These are phyloP conservation scores for Brachionus paranguensis DNA, from an alignment of 1,140 invertebrate species.

Conservation along the genomic window DNA sequence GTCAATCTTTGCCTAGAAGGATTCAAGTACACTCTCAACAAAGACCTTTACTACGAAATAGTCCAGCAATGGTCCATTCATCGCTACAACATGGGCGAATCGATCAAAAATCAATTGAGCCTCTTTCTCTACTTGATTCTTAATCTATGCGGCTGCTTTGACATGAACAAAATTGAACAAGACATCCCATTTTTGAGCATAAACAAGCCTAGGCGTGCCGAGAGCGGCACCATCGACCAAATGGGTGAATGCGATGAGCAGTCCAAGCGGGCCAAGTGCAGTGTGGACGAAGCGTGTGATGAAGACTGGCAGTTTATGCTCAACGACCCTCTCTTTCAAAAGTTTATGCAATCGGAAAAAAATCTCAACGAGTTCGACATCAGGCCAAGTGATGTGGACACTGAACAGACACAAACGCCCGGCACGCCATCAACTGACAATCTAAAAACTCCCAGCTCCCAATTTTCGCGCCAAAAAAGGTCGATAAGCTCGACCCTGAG, in stretches of 20 bases:
- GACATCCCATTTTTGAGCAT: slow-evolving; percentile 14
- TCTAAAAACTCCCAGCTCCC: not conserved
- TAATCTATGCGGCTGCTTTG: slow-evolving; percentile 33
- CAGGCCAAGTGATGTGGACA: not conserved
- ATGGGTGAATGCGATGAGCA: not conserved
- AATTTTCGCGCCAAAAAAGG: not conserved
- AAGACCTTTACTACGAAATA: slow-evolving; percentile 13
- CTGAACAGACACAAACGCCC: not conserved
- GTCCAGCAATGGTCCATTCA: slow-evolving; percentile 38
- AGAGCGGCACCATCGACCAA: not conserved
- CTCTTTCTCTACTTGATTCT: slow-evolving; percentile 21
- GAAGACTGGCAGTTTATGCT: slow-evolving; percentile 31
- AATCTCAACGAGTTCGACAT: slow-evolving; percentile 31
- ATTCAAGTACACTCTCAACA: slow-evolving; percentile 30
- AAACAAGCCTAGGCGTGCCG: not conserved
- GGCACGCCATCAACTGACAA: not conserved
- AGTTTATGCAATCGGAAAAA: slow-evolving; percentile 11
- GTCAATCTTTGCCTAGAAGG: slow-evolving; percentile 31
- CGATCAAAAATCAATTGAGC: slow-evolving; percentile 15
- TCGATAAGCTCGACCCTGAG: not conserved
- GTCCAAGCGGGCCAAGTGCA: not conserved
- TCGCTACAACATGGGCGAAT: slow-evolving; percentile 12
- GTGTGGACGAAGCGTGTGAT: not conserved
- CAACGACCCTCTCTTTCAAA: slow-evolving; percentile 12
- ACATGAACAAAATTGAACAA: slow-evolving; percentile 28